Percentiles rank a stretch among this genome's conserved stretches.
Conservation (phyloP, 2,797 vertebrate genomes). For the Rhinichthys osculus region DNA sequence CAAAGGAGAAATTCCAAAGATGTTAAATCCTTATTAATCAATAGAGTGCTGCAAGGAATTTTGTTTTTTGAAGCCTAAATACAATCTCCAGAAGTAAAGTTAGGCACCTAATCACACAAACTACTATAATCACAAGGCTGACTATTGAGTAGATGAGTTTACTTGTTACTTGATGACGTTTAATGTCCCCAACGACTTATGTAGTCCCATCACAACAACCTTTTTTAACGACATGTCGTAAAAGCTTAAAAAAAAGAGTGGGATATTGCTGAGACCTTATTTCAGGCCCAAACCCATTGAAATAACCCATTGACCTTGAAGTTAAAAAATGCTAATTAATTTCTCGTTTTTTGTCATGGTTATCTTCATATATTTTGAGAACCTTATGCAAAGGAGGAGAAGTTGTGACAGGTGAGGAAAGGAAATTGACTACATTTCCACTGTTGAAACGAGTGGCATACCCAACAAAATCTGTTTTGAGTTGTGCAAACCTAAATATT, state of each 20-base stretch:
- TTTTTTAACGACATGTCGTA: neutral
- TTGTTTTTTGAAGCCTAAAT: neutral
- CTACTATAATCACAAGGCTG: neutral
- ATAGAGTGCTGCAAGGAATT: neutral
- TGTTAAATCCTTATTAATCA: neutral
- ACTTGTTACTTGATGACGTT: neutral
- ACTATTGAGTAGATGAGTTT: neutral
- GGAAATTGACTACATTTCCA: slow-evolving; percentile 22
- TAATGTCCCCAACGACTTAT: neutral
- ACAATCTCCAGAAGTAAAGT: neutral
- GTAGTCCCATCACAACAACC: neutral
- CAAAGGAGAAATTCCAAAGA: neutral
- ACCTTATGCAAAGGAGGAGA: neutral
- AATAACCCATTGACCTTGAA: neutral
- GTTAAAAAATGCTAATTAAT: neutral
- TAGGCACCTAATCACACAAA: neutral
- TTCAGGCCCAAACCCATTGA: neutral
- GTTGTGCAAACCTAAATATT: slow-evolving; percentile 50
- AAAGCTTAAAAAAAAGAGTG: neutral
- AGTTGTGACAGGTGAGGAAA: slow-evolving; percentile 23
- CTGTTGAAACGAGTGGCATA: slow-evolving; percentile 4
- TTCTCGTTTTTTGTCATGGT: neutral
- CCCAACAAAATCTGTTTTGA: slow-evolving; percentile 43
- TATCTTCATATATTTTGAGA: neutral
- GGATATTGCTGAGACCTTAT: neutral